Percentiles rank a stretch among this genome's conserved stretches.
These are phyloP conservation scores for Cephus rjabovi DNA, from an alignment of 2,888 invertebrate genomes.

Conservation along the genomic window DNA sequence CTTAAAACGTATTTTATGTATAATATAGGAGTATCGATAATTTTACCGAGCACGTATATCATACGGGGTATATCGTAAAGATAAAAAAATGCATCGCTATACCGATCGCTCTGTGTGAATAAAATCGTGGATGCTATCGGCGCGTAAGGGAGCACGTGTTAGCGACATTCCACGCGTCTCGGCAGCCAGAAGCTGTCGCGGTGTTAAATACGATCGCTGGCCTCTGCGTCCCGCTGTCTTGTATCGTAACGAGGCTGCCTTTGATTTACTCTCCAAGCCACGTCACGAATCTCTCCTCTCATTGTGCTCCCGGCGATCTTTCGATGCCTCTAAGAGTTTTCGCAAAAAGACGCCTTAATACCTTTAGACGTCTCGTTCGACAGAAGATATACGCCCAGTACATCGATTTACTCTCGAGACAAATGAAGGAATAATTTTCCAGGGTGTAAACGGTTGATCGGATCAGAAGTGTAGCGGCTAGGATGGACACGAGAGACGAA, in stretches of 20 bases:
- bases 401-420: neutral
- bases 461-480: neutral
- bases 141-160: conserved; percentile 9
- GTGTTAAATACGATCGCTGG: conserved; percentile 54
- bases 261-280: conserved; percentile 3
- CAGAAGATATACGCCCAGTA: neutral
- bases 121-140: neutral
- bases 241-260: conserved; percentile 30
- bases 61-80: neutral
- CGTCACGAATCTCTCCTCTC: neutral
- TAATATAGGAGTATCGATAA: neutral
- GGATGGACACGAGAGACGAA: neutral
- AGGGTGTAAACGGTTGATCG: neutral
- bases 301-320: neutral
- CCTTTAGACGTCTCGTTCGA: neutral
- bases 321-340: neutral
- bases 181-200: conserved; percentile 42
- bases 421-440: neutral
- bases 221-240: conserved; percentile 54
- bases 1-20: neutral
- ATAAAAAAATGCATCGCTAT: neutral
- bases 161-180: conserved; percentile 50
- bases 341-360: neutral
- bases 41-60: too few species aligned
- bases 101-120: neutral